Evolutionary conservation across 2,113 vertebrate genomes (phyloP).

Genomic region (Prunella himalayana): DNA sequence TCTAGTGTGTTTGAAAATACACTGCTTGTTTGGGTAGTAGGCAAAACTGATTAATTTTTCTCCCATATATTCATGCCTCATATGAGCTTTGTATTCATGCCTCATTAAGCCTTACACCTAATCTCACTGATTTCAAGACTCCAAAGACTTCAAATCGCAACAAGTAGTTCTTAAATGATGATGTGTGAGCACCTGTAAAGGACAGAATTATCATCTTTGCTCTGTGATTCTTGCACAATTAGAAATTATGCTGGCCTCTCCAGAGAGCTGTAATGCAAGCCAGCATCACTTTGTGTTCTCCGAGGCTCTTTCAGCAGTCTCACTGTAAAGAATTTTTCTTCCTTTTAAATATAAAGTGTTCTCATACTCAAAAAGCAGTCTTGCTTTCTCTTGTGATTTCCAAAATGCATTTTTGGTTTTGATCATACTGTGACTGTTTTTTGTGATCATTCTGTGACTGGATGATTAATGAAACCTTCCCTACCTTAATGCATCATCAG

Average conservation of each 20-base stretch:
- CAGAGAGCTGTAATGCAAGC: background rate
- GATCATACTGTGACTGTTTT: fast-evolving
- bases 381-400: background rate
- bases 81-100: background rate
- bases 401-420: background rate
- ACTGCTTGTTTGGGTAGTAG: background rate
- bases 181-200: background rate
- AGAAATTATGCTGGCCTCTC: background rate
- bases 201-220: background rate
- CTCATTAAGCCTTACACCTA: background rate
- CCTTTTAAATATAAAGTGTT: background rate
- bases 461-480: background rate
- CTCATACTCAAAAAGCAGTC: background rate
- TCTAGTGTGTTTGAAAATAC: background rate
- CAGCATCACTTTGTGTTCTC: background rate
- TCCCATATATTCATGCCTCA: background rate
- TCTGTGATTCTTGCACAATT: background rate
- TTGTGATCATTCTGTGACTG: background rate
- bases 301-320: background rate
- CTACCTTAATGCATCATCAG: background rate
- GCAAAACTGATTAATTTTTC: background rate
- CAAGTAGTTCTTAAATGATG: background rate
- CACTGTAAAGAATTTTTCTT: background rate
- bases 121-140: background rate
- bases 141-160: background rate